These are phyloP conservation scores for Unio pictorum DNA, from an alignment of 2,888 invertebrate species.

Conservation along the genomic window DNA sequence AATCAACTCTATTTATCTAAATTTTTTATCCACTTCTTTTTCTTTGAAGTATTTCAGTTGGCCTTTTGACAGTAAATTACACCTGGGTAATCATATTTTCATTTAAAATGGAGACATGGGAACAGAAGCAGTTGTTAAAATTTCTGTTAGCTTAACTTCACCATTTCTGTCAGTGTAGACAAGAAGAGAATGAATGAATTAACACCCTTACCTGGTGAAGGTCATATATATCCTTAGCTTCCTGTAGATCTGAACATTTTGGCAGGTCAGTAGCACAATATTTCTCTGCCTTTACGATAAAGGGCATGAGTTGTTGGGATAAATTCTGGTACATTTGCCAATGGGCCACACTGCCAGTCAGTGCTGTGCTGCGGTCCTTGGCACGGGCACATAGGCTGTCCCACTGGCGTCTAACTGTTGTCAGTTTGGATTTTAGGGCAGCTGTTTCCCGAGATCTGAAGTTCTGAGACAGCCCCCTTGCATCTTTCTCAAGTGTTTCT, in stretches of 20 bases:
- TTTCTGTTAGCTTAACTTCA: no score
- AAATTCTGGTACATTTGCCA: conserved; percentile 88
- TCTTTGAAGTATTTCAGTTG: no score
- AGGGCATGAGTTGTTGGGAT: conserved; percentile 85
- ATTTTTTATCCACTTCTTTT: no score
- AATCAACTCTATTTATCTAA: no score
- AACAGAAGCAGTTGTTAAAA: no score
- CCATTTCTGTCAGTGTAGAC: not conserved
- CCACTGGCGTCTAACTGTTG: conserved; percentile 83
- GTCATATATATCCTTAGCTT: conserved; percentile 76
- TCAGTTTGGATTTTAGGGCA: conserved; percentile 83
- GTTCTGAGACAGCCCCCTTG: conserved; percentile 79
- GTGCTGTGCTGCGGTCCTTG: conserved; percentile 82
- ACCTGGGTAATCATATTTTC: no score
- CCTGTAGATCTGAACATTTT: conserved; percentile 84
- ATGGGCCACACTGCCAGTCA: conserved; percentile 84
- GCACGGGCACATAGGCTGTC: conserved; percentile 83
- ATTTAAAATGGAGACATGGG: no score
- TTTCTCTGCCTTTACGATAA: conserved; percentile 90
- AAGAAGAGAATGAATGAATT: not conserved
- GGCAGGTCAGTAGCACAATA: conserved; percentile 81
- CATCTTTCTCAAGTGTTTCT: conserved; percentile 83
- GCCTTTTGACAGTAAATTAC: no score
- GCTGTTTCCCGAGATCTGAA: conserved; percentile 77
- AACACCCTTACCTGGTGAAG: conserved; percentile 77